Percentiles rank a stretch among this genome's conserved stretches.
These are phyloP conservation scores for Illadopsis cleaveri DNA, from an alignment of 2,113 vertebrate species.

Conservation along the genomic window DNA sequence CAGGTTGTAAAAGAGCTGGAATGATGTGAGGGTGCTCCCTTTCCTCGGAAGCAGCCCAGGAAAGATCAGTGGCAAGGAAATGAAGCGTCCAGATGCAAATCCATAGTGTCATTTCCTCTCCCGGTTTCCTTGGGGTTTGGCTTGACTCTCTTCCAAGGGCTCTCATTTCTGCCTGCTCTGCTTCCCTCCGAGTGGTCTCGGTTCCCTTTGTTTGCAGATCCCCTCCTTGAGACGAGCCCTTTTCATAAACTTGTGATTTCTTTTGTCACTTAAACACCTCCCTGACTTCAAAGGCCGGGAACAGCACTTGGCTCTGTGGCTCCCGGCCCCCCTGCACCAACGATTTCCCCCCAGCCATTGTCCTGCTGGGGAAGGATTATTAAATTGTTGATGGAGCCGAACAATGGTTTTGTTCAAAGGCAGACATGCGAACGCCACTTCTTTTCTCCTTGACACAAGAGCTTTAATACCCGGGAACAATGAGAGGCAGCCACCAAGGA, in stretches of 20 bases:
- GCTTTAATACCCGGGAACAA: not conserved
- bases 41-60: not conserved
- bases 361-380: constrained; percentile 45
- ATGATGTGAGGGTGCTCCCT: not conserved
- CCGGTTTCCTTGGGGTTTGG: not conserved
- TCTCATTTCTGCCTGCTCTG: not conserved
- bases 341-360: constrained; percentile 39
- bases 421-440: not conserved
- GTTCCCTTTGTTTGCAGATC: constrained; percentile 2
- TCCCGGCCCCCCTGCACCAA: not conserved
- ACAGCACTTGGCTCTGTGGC: not conserved
- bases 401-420: constrained; percentile 57
- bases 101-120: not conserved
- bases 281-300: constrained; percentile 18
- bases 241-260: constrained; percentile 14
- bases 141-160: constrained; percentile 9
- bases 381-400: constrained; percentile 59
- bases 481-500: constrained; percentile 32
- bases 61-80: not conserved
- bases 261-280: constrained; percentile 45
- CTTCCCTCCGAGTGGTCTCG: not conserved
- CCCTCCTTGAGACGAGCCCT: not conserved
- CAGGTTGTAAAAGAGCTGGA: not conserved
- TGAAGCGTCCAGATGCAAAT: not conserved
- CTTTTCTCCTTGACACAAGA: constrained; percentile 60